Evolutionary conservation across 1,140 invertebrate genomes (phyloP), one percentile per base, ranked within the genome.

Genomic region (Heliothis subflexa): DNA sequence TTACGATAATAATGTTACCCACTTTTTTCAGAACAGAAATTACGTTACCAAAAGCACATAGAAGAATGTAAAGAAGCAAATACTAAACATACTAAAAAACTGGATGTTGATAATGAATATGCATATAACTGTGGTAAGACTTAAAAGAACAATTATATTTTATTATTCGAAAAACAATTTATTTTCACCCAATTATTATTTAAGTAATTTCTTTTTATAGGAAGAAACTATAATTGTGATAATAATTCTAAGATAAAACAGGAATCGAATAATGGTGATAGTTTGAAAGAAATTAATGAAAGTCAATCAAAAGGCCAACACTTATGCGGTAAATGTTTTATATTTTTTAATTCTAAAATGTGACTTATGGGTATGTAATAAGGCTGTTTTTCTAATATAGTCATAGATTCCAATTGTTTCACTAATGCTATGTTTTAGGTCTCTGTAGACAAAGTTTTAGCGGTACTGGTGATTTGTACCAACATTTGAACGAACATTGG

Each of bases 401-500:
- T 25, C 2, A 25, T 25, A 25, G 21, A 25, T 25, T 25, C 2
- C 21, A 25, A 9, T 40, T 40, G 33, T 40, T 40, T 40, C 9
- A 5, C 4, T 40, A 0, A 5, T 9, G 33, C 33, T 40, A 11
- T 59, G 33, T 91, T 90, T 62, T 81, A 92, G 91, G 91, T 25
- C 70, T 91, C 66, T 92, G 91, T 78, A 72, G 82, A 16, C 78
- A 78, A 33, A 78, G 62, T 18, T 84, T 72, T 45, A 9, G n/a
- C 7, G 73, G 55, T 73, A 14, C 52, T 5, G 45, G 80, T 12
- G 72, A 81, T 25, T 33, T 86, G 47, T 86, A 59, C 11, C 21
- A 81, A 68, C 91, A 92, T 82, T 80, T 91, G 33, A 64, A 78
- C 16, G 73, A 83, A 21, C 91, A 91, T 79, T 87, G 83, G 77